Conservation (phyloP, 23 tunicate species). For the Halocynthia roretzi region DNA sequence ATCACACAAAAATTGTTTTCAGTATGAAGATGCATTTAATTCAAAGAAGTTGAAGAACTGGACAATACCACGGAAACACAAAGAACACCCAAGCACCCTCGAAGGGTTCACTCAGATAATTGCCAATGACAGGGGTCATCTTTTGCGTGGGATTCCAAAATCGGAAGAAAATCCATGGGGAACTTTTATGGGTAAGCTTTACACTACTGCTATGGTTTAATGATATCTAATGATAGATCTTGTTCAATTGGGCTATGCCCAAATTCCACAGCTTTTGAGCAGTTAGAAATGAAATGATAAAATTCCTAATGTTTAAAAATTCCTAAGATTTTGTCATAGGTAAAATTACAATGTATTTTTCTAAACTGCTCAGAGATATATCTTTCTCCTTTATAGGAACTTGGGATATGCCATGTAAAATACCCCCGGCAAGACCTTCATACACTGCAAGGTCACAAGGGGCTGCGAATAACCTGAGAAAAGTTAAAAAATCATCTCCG, state of each 20-base stretch:
- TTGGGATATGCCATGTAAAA: slow-evolving; percentile 88
- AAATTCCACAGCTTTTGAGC: too few relatives aligned
- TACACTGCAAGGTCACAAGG: slow-evolving; percentile 67
- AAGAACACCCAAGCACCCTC: slow-evolving; percentile 57
- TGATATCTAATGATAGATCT: too few relatives aligned
- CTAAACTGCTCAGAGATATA: too few relatives aligned
- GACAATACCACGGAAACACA: slow-evolving; percentile 74
- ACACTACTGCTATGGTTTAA: too few relatives aligned
- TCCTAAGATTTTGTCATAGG: too few relatives aligned
- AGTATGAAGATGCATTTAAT: slow-evolving; percentile 91
- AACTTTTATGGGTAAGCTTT: slow-evolving; percentile 73
- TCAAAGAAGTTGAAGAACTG: slow-evolving; percentile 58
- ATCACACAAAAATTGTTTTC: background rate
- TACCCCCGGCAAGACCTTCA: slow-evolving; percentile 77
- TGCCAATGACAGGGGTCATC: slow-evolving; percentile 80
- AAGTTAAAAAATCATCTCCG: slow-evolving; percentile 38
- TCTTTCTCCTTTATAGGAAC: slow-evolving; percentile 35
- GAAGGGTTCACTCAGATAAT: slow-evolving; percentile 84
- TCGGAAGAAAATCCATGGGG: slow-evolving; percentile 92
- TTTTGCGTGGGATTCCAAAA: slow-evolving; percentile 42
- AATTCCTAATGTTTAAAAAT: too few relatives aligned
- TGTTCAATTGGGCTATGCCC: too few relatives aligned
- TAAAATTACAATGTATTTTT: too few relatives aligned
- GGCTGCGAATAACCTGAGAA: slow-evolving; percentile 39
- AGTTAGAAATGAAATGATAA: too few relatives aligned